Percentiles rank a stretch among this genome's conserved stretches.
Evolutionary conservation across 2,797 vertebrate species (phyloP).

Genomic region (Myiothlypis chrysogaster): DNA sequence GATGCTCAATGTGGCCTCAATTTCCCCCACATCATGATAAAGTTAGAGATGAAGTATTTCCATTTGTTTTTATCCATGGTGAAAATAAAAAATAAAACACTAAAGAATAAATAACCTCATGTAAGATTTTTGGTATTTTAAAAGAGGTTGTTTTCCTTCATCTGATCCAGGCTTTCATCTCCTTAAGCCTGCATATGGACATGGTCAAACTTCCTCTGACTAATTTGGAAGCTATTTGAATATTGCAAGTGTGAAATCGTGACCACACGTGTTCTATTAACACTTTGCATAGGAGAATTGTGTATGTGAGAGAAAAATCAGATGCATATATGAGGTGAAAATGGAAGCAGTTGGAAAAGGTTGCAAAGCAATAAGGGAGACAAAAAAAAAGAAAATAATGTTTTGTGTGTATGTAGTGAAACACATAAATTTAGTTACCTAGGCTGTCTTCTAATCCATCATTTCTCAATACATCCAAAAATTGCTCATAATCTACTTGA

Average conservation of each 20-base stretch:
- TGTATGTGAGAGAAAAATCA: background rate
- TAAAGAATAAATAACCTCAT: background rate
- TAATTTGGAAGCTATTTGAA: constrained; percentile 14
- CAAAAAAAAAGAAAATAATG: background rate
- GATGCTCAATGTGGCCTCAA: background rate
- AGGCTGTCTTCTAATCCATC: background rate
- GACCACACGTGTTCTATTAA: constrained; percentile 6
- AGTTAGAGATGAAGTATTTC: background rate
- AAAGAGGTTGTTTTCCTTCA: background rate
- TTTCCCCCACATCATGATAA: background rate
- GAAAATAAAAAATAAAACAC: background rate
- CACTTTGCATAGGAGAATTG: background rate
- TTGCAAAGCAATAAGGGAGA: background rate
- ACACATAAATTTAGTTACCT: background rate
- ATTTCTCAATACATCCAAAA: background rate
- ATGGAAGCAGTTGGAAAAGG: background rate
- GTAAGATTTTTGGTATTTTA: background rate
- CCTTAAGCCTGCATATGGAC: background rate
- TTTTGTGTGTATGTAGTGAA: background rate
- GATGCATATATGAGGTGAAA: constrained; percentile 32
- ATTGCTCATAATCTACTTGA: background rate
- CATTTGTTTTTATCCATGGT: background rate
- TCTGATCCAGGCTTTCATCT: background rate
- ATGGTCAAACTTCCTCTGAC: background rate
- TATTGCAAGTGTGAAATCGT: constrained; percentile 16